A percentile compares a stretch with the other conserved stretches of the same genome.
phyloP scores from a whole-genome alignment of 2,113 vertebrate genomes.

The Lophochroa leadbeateri region DNA sequence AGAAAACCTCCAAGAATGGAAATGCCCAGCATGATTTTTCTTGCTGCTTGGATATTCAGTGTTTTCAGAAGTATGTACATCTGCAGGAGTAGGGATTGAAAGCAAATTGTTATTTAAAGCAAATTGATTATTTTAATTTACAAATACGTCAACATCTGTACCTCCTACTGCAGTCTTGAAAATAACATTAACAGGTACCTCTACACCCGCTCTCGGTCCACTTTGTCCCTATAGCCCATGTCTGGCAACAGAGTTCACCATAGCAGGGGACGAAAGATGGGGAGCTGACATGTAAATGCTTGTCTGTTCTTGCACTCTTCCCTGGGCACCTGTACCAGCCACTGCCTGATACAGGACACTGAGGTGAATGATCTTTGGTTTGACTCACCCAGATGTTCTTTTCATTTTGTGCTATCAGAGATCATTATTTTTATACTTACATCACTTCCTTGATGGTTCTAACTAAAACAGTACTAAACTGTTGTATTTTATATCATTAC shows the following conservation, averaged over 20 bases:
- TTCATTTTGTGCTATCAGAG: not conserved
- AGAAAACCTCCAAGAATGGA: not conserved
- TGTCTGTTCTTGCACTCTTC: not conserved
- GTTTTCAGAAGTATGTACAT: not conserved
- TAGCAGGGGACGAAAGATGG: not conserved
- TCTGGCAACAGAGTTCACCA: not conserved
- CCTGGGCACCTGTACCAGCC: not conserved
- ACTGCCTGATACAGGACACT: fast-evolving
- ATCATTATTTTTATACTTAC: not conserved
- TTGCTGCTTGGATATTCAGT: not conserved
- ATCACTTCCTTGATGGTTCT: not conserved
- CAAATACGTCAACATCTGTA: not conserved
- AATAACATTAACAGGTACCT: not conserved
- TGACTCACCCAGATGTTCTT: not conserved
- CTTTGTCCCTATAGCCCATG: not conserved
- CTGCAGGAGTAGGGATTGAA: not conserved
- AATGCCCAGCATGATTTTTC: not conserved
- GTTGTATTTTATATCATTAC: not conserved
- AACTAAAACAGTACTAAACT: not conserved
- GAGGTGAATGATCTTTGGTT: not conserved
- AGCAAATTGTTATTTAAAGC: not conserved
- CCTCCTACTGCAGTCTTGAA: not conserved
- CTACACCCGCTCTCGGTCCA: not conserved
- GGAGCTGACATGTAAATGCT: no score
- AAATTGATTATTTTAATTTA: not conserved